A percentile compares a stretch with the other conserved stretches of the same genome.
These are phyloP conservation scores for Anolis sagrei DNA, from an alignment of 2,113 vertebrate species.

Conservation along the genomic window DNA sequence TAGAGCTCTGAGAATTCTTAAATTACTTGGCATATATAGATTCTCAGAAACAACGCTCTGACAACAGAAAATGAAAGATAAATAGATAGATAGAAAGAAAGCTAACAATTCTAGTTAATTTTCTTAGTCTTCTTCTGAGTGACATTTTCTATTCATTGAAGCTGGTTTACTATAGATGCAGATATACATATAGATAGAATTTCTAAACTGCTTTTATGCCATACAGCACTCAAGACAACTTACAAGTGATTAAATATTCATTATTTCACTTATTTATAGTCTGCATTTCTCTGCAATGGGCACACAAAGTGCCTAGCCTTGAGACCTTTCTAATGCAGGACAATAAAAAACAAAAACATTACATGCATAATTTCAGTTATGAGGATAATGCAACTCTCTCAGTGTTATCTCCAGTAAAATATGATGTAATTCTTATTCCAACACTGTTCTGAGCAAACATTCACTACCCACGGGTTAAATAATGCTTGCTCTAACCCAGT, in stretches of 20 bases:
- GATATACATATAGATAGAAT: not conserved
- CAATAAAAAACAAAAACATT: conserved; percentile 8
- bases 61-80: not conserved
- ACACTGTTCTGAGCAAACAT: not conserved
- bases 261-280: not conserved
- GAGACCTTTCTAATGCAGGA: not conserved
- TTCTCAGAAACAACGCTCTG: conserved; percentile 28
- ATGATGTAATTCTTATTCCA: not conserved
- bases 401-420: not conserved
- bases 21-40: conserved; percentile 44
- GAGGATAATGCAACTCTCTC: not conserved
- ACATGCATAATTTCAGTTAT: not conserved
- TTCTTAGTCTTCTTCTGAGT: conserved; percentile 16
- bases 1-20: conserved; percentile 52
- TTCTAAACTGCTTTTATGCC: not conserved
- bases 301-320: not conserved
- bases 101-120: conserved; percentile 15
- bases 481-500: too few species aligned
- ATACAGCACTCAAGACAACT: not conserved
- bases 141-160: conserved; percentile 33
- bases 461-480: not conserved
- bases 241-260: not conserved
- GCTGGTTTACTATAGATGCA: not conserved
- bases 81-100: conserved; percentile 32
- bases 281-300: not conserved